Conservation (phyloP, 2,797 vertebrate genomes). For the Clamator glandarius region DNA sequence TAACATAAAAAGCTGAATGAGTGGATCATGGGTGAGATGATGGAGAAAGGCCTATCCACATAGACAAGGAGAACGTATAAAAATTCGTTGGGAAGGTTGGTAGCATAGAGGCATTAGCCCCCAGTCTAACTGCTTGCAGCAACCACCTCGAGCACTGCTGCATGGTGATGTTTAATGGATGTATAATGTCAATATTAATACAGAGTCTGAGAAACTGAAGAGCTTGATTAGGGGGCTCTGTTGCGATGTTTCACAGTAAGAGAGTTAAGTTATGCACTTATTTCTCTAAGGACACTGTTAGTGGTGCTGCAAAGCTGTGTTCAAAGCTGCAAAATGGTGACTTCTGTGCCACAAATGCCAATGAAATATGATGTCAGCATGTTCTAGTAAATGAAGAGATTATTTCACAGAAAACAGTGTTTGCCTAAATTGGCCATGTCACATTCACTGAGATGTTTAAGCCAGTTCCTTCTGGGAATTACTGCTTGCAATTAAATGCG, state of each 20-base stretch:
- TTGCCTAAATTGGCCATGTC: not conserved
- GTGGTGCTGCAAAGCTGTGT: not conserved
- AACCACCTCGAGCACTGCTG: not conserved
- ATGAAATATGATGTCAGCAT: not conserved
- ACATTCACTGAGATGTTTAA: not conserved
- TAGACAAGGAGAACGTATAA: not conserved
- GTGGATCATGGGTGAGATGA: not conserved
- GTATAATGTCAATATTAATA: not conserved
- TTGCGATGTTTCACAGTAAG: not conserved
- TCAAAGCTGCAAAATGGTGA: not conserved
- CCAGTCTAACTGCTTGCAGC: not conserved
- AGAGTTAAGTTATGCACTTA: not conserved
- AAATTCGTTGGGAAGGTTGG: not conserved
- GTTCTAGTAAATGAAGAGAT: constrained; percentile 2
- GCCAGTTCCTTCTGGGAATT: not conserved
- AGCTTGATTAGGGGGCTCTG: not conserved
- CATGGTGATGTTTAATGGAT: not conserved
- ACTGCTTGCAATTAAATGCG: not conserved
- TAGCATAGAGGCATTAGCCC: not conserved
- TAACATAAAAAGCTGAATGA: not conserved
- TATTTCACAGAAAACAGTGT: not conserved
- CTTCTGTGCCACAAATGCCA: not conserved
- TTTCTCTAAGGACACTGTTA: not conserved
- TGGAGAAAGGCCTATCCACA: not conserved
- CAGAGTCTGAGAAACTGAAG: not conserved